Conservation (phyloP, 2,888 invertebrate species). For the Sesia apiformis region DNA sequence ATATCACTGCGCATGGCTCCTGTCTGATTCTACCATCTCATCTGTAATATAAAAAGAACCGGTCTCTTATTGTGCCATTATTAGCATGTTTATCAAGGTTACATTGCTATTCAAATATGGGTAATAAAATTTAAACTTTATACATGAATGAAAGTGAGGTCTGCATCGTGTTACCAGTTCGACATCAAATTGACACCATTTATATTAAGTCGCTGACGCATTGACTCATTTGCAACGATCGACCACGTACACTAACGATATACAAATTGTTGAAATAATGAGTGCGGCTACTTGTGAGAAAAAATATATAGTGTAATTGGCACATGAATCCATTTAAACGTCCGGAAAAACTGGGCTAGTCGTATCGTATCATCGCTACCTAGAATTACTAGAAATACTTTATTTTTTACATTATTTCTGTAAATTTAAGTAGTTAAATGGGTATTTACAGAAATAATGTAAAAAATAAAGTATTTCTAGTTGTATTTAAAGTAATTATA, state of each 20-base stretch:
- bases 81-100: no score
- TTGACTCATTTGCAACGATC: not conserved
- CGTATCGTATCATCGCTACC: not conserved
- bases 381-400: not conserved
- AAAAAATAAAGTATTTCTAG: no score
- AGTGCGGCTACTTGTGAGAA: conserved; percentile 12
- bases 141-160: no score
- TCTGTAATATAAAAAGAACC: conserved; percentile 21
- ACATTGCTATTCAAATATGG: no score
- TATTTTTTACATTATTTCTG: no score
- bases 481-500: no score
- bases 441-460: no score
- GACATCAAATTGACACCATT: no score
- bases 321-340: conserved; percentile 25
- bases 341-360: conserved; percentile 19
- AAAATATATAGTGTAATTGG: conserved; percentile 17
- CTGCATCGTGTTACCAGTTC: no score
- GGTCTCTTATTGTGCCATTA: no score
- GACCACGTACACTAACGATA: not conserved
- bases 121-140: no score
- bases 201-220: not conserved
- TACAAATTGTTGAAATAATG: not conserved
- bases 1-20: conserved; percentile 65
- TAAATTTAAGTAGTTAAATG: no score
- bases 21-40: conserved; percentile 28